Evolutionary conservation across 2,888 invertebrate genomes (phyloP).

Genomic region (Theretra japonica): DNA sequence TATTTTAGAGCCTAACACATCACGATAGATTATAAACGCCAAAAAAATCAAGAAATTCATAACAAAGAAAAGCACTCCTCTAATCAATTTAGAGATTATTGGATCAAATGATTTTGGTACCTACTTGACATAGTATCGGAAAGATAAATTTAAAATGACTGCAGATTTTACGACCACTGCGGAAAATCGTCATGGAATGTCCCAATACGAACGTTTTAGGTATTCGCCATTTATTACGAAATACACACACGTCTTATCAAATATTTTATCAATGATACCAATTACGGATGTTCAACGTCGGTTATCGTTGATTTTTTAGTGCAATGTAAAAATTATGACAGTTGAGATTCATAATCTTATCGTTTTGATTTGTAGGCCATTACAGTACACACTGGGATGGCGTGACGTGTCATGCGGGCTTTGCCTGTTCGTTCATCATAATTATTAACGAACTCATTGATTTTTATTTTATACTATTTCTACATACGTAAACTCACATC

Average conservation of each 20-base stretch:
- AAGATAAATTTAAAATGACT: background rate
- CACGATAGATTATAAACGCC: too few relatives aligned
- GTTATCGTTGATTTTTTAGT: constrained; percentile 37
- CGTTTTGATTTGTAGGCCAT: constrained; percentile 42
- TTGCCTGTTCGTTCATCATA: background rate
- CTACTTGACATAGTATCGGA: background rate
- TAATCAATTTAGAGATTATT: too few relatives aligned
- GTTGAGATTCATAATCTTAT: constrained; percentile 50
- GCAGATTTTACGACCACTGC: too few relatives aligned
- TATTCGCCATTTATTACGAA: constrained; percentile 16
- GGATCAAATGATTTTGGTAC: background rate
- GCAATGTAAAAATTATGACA: constrained; percentile 50
- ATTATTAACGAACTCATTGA: background rate
- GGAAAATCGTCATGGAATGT: constrained; percentile 5
- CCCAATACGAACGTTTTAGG: background rate
- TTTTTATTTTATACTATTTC: too few relatives aligned
- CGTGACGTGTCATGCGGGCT: constrained; percentile 9
- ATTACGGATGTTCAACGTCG: constrained; percentile 50
- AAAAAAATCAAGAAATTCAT: too few relatives aligned
- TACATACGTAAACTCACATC: too few relatives aligned
- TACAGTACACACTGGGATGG: constrained; percentile 32
- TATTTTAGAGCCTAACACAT: too few relatives aligned
- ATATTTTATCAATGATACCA: constrained; percentile 42
- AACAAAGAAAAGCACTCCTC: too few relatives aligned
- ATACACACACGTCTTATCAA: constrained; percentile 8